These are phyloP conservation scores for Argyra leucocephala DNA, from an alignment of 2,888 invertebrate genomes.

Conservation along the genomic window DNA sequence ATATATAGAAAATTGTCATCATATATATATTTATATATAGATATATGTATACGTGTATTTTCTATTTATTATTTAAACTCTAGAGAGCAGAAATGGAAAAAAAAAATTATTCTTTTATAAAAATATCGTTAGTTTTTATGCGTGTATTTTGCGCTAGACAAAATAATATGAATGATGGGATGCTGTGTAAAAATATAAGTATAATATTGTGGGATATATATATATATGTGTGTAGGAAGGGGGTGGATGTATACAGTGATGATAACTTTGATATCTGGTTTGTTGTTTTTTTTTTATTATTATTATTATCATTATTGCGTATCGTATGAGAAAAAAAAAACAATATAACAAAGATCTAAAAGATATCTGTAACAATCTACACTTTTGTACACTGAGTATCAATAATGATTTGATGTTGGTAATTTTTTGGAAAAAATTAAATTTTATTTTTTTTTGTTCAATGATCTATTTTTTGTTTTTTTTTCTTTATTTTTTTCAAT, in stretches of 20 bases:
- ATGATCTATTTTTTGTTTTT: too few relatives aligned
- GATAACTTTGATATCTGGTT: slow-evolving; percentile 2
- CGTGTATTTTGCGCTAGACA: background rate
- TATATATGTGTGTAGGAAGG: background rate
- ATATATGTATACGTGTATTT: too few relatives aligned
- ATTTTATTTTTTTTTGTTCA: too few relatives aligned
- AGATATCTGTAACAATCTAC: too few relatives aligned
- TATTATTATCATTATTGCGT: background rate
- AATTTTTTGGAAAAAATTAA: too few relatives aligned
- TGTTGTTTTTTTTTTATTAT: background rate
- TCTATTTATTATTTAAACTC: too few relatives aligned
- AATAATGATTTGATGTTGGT: too few relatives aligned
- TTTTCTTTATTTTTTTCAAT: too few relatives aligned
- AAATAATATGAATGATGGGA: background rate
- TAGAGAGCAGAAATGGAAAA: background rate
- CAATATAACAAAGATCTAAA: background rate
- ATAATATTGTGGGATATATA: too few relatives aligned
- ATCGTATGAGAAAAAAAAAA: background rate
- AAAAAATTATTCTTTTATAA: background rate
- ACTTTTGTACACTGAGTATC: too few relatives aligned
- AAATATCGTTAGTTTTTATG: background rate
- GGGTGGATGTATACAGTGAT: background rate
- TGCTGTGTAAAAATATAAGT: too few relatives aligned
- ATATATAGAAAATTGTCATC: background rate
- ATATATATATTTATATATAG: background rate